A percentile compares a stretch with the other conserved stretches of the same genome.
Evolutionary conservation across 2,797 vertebrate species (phyloP).

Genomic region (Dermochelys coriacea): DNA sequence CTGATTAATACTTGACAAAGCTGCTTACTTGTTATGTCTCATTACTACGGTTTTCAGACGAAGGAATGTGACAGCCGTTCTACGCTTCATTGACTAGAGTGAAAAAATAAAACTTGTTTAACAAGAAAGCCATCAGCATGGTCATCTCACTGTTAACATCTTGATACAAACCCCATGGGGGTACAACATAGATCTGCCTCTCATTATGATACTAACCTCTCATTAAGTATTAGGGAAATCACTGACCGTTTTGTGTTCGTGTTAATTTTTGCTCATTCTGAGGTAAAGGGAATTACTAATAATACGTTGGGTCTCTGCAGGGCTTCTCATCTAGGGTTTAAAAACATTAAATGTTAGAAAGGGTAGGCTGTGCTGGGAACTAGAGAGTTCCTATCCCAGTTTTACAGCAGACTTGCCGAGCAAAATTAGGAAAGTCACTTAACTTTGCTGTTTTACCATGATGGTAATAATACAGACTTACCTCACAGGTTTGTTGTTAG

Average conservation of each 20-base stretch:
- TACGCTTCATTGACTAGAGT: slow-evolving; percentile 59
- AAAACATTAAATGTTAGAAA: not conserved
- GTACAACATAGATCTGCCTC: not conserved
- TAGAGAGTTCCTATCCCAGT: not conserved
- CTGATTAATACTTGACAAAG: slow-evolving; percentile 43
- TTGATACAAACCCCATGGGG: not conserved
- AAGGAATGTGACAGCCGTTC: slow-evolving; percentile 50
- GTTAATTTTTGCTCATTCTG: not conserved
- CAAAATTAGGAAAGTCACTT: not conserved
- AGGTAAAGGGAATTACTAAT: not conserved
- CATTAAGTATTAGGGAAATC: slow-evolving; percentile 28
- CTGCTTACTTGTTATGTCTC: slow-evolving; percentile 10
- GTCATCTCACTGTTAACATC: slow-evolving; percentile 53
- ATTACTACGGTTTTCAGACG: slow-evolving; percentile 57
- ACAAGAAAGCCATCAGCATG: slow-evolving; percentile 56
- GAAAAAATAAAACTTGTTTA: slow-evolving; percentile 42
- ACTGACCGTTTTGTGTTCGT: slow-evolving; percentile 11
- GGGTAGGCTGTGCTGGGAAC: not conserved
- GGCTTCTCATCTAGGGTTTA: not conserved
- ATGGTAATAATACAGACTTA: not conserved
- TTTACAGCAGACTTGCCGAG: not conserved
- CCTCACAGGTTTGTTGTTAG: not conserved
- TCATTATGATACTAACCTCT: slow-evolving; percentile 21
- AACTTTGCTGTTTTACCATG: not conserved
- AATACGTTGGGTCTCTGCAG: not conserved